Conservation (phyloP, 1,140 invertebrate genomes). For the Tribolium castaneum region DNA sequence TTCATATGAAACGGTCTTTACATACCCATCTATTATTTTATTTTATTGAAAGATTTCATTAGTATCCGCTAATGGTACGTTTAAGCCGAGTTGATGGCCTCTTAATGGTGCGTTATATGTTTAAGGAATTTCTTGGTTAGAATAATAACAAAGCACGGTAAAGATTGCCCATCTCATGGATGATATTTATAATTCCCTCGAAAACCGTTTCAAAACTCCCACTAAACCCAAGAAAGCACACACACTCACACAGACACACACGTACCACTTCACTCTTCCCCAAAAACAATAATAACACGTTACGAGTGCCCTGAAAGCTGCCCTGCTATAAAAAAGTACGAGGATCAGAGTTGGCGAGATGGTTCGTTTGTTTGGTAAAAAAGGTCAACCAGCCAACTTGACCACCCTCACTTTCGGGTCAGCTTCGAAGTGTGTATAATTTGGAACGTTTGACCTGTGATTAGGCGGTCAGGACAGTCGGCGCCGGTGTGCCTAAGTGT, state of each 20-base stretch:
- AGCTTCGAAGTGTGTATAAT: constrained; percentile 51
- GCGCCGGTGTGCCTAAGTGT: constrained; percentile 56
- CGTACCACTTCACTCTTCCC: constrained; percentile 45
- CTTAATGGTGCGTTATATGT: constrained; percentile 34
- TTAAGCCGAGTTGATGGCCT: constrained; percentile 9
- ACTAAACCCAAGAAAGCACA: constrained; percentile 37
- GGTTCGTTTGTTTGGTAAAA: constrained; percentile 38
- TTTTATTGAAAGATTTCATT: constrained; percentile 31
- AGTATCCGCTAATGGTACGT: constrained; percentile 22
- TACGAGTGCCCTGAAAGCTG: constrained; percentile 33
- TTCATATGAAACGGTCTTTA: background rate
- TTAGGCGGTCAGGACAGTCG: constrained; percentile 57
- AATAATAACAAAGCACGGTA: constrained; percentile 29
- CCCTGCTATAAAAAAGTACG: constrained; percentile 14
- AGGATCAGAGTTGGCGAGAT: constrained; percentile 13
- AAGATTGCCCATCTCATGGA: constrained; percentile 6
- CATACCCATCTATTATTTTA: constrained; percentile 21
- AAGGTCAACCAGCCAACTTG: constrained; percentile 40
- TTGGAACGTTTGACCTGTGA: constrained; percentile 60
- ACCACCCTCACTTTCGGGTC: constrained; percentile 56
- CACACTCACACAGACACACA: constrained; percentile 42
- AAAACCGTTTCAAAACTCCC: constrained; percentile 28
- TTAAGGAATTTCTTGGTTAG: constrained; percentile 23
- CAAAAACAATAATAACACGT: constrained; percentile 49
- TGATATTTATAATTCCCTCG: constrained; percentile 14